Conservation (phyloP, 1,140 invertebrate species). For the Drosophila pallidifrons region DNA sequence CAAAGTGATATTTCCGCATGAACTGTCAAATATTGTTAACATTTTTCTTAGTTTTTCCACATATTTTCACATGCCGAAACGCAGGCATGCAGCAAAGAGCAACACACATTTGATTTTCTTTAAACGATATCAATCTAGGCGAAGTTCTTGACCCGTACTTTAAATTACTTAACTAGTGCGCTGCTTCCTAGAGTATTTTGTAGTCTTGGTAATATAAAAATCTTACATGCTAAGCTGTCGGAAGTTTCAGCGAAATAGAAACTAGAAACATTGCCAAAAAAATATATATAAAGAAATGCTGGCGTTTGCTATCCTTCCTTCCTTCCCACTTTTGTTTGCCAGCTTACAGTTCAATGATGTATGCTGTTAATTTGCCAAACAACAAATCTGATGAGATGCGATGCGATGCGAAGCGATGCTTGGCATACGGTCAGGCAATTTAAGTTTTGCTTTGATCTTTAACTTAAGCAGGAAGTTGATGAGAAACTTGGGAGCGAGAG, state of each 20-base stretch:
- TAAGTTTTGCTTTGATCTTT: conserved; percentile 51
- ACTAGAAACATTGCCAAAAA: conserved; percentile 5
- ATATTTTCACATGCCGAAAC: conserved; percentile 5
- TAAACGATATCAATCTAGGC: not conserved
- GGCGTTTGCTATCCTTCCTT: conserved; percentile 15
- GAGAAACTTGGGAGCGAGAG: not conserved
- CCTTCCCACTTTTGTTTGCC: conserved; percentile 2
- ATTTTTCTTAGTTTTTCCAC: conserved; percentile 45
- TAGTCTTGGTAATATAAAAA: not conserved
- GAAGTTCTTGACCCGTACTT: not conserved
- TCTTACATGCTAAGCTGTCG: conserved; percentile 4
- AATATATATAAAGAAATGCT: conserved; percentile 13
- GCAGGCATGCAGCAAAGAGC: not conserved
- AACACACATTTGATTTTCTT: not conserved
- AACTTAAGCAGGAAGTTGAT: conserved; percentile 32
- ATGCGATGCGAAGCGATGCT: conserved; percentile 1
- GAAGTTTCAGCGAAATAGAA: not conserved
- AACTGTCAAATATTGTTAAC: conserved; percentile 64
- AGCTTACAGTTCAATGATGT: conserved; percentile 70
- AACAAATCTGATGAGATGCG: conserved; percentile 37
- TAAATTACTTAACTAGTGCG: conserved; percentile 11
- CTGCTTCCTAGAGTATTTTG: not conserved
- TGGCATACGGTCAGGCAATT: not conserved
- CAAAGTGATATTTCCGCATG: conserved; percentile 71
- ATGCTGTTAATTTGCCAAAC: conserved; percentile 71